Evolutionary conservation across 2,797 vertebrate species (phyloP), one percentile per base, ranked within the genome.

Genomic region (Clarias fuscus): DNA sequence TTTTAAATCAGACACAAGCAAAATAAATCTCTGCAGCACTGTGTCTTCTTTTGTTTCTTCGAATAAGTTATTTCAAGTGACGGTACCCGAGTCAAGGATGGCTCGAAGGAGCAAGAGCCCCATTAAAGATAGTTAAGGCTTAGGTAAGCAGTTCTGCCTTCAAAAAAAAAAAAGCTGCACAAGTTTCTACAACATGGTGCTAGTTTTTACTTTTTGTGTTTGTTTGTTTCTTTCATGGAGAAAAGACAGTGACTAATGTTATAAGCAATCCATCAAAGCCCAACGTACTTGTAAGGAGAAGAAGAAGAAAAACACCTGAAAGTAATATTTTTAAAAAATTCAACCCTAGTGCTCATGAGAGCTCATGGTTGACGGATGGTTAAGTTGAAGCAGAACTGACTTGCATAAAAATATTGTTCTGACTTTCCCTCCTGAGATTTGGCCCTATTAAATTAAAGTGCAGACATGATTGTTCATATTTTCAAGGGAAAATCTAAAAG

Each of bases 301-400:
- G 27, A 65, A 64, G 2, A 27, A 65, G 14, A 67, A 67, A 7
- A 5, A 7, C 65, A 33, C 22, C 13, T 22, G 43, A 75, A 75
- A 7, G 14, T 53, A 75, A 53, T 75, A 27, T 56, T 75, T 17
- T 75, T 17, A 62, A 62, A 22, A 67, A 76, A 76, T 4, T 53
- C 48, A 76, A 53, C 5, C 24, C 43, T 24, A 75, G n/a, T 37
- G 70, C 27, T 75, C 67, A 70, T n/a, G n/a, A 85, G 91, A 93
- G 91, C 84, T 90, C 87, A 87, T 83, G 80, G 90, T 89, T 91
- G 94, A 92, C 92, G 92, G 65, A 88, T 59, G 79, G 65, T 17
- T 14, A 53, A 37, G 87, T 85, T 77, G 83, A 89, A 87, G 73
- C 84, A 82, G 64, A 83, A 89, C 24, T 15, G 33, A 43, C 83